A percentile compares a stretch with the other conserved stretches of the same genome.
phyloP scores from a whole-genome alignment of 2,797 vertebrate species.

The Clarias platycephalus region DNA sequence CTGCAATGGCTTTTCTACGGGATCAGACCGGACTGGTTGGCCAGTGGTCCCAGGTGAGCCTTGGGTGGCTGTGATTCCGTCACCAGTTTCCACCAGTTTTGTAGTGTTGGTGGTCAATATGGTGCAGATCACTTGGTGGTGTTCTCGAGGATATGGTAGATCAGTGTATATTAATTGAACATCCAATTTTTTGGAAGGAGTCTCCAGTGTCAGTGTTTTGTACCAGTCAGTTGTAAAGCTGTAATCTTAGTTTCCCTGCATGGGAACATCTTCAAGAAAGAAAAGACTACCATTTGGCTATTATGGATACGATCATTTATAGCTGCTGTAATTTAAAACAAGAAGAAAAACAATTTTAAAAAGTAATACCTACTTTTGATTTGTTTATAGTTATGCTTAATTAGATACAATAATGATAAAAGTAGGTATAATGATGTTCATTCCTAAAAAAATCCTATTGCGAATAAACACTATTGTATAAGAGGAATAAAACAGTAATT shows the following conservation, averaged over 20 bases:
- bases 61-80: too few relatives aligned
- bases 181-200: not conserved
- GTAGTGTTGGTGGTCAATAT: too few relatives aligned
- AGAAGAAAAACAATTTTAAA: not conserved
- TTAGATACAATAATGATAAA: not conserved
- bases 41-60: too few relatives aligned
- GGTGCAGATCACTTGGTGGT: too few relatives aligned
- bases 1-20: too few relatives aligned
- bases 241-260: not conserved
- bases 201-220: not conserved
- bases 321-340: not conserved
- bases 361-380: too few relatives aligned
- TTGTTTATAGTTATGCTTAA: not conserved
- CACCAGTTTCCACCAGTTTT: too few relatives aligned
- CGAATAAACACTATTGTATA: not conserved
- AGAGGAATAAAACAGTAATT: not conserved
- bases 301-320: not conserved
- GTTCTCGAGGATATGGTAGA: too few relatives aligned
- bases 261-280: not conserved
- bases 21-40: too few relatives aligned
- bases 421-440: not conserved
- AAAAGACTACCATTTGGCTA: not conserved
- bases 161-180: too few relatives aligned
- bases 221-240: not conserved
- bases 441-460: not conserved